Evolutionary conservation across 1,140 invertebrate species (phyloP).

Genomic region (Plectrocnemia conspersa): DNA sequence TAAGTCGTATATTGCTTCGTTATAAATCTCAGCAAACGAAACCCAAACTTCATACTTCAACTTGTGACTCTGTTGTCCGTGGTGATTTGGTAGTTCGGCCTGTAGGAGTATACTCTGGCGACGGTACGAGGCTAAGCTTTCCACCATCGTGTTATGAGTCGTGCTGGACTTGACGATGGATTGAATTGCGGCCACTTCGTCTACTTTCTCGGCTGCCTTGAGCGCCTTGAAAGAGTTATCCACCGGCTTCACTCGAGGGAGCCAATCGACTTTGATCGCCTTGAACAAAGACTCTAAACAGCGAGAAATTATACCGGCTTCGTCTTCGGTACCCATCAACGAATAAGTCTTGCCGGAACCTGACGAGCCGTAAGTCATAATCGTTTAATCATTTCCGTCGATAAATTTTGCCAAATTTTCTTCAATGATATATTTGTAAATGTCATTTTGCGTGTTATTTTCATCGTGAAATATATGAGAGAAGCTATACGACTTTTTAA

Average conservation of each 20-base stretch:
- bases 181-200: no score
- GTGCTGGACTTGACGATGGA: no score
- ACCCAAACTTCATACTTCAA: constrained; percentile 80
- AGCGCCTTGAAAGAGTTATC: constrained; percentile 47
- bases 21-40: constrained; percentile 86
- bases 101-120: no score
- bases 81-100: no score
- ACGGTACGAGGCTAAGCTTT: no score
- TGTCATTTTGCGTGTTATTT: constrained; percentile 11
- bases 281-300: constrained; percentile 68
- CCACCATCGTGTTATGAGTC: no score
- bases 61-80: no score
- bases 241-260: constrained; percentile 45
- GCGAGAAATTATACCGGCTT: constrained; percentile 71
- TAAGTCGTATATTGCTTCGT: constrained; percentile 80
- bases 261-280: constrained; percentile 41
- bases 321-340: constrained; percentile 63
- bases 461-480: constrained; percentile 23
- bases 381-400: constrained; percentile 52
- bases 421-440: constrained; percentile 24
- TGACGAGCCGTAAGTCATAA: constrained; percentile 75
- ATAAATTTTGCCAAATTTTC: constrained; percentile 22
- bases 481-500: constrained; percentile 20
- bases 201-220: constrained; percentile 19
- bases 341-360: constrained; percentile 80